phyloP scores from a whole-genome alignment of 1,140 invertebrate species.

The Theocolax elegans region DNA sequence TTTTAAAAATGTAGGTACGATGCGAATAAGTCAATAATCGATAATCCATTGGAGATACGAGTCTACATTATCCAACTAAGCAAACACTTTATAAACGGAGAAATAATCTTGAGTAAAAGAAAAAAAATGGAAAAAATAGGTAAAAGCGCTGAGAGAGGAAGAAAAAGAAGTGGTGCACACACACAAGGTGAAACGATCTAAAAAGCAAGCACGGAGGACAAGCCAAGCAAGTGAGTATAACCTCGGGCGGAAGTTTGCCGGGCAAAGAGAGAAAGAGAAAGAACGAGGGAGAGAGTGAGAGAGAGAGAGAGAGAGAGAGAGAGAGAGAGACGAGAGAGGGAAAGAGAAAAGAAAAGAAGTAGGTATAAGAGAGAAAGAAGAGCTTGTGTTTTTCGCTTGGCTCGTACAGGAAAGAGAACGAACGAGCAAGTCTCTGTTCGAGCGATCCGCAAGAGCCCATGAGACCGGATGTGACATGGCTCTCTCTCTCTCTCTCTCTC shows the following conservation, averaged over 20 bases:
- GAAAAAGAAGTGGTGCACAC: slow-evolving; percentile 6
- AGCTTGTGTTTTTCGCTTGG: too few relatives aligned
- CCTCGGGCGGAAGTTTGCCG: slow-evolving; percentile 36
- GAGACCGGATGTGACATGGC: too few relatives aligned
- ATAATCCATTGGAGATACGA: too few relatives aligned
- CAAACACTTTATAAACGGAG: slow-evolving; percentile 13
- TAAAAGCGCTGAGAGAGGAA: background rate
- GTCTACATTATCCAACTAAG: too few relatives aligned
- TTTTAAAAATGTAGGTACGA: too few relatives aligned
- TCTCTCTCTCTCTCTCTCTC: too few relatives aligned
- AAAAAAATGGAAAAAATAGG: background rate
- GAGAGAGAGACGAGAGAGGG: slow-evolving; percentile 15
- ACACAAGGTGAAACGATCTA: slow-evolving; percentile 31
- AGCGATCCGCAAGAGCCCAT: too few relatives aligned
- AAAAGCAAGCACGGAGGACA: slow-evolving; percentile 14
- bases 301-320: slow-evolving; percentile 16
- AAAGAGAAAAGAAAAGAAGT: background rate
- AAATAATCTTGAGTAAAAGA: slow-evolving; percentile 25
- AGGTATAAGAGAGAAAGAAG: slow-evolving; percentile 19
- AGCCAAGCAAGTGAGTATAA: slow-evolving; percentile 33
- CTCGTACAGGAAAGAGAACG: slow-evolving; percentile 9
- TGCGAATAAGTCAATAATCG: too few relatives aligned
- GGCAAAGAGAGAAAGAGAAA: slow-evolving; percentile 11
- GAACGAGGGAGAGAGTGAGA: too few relatives aligned
- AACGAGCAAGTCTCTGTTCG: slow-evolving; percentile 39